Evolutionary conservation across 2,113 vertebrate species (phyloP), one percentile per base, ranked within the genome.

Genomic region (Corythaixoides concolor): DNA sequence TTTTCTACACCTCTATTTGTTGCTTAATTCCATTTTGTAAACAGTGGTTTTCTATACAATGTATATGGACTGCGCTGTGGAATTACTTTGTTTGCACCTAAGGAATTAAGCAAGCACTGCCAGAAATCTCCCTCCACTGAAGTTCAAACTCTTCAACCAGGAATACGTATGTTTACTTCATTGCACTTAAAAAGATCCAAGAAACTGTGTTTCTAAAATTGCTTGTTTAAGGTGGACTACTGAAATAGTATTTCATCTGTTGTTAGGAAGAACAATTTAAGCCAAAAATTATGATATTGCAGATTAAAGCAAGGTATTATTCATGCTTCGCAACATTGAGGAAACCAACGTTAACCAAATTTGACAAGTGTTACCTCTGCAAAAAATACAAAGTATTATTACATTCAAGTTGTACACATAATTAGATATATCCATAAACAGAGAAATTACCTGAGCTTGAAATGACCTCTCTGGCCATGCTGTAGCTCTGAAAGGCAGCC

Each of bases 1-100:
- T 89, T 97, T 97, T 96, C 81, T 96, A 97, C 50, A 80, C 55
- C 28, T 92, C 43, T 74, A 66, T 58, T 69, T 82, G 41, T 18
- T 87, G 49, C 66, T 90, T 28, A 53, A 77, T 94, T 85, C 15
- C 32, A 2, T 73, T 97, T 78, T 52, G 56, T 82, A 58, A 91
- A 45, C 2, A 1, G 28, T 41, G 41, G 1, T 55, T 77, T 85
- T 67, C 64, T 70, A 22, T 32, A 19, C 39, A 53, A 35, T 35
- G 19, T 6, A 0, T 55, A 28, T 13, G 15, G 56, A 43, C 55
- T 35, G 22, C 13, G 80, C 50, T 78, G 45, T 68, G 78, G 43
- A 67, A 74, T 75, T 77, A 39, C 41, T 80, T 73, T 32, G 18
- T 85, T 62, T 92, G 84, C 28, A 55, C 49, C 24, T 56, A 53